These are phyloP conservation scores for Crotalus tigris DNA, from an alignment of 2,113 vertebrate genomes.

Conservation along the genomic window DNA sequence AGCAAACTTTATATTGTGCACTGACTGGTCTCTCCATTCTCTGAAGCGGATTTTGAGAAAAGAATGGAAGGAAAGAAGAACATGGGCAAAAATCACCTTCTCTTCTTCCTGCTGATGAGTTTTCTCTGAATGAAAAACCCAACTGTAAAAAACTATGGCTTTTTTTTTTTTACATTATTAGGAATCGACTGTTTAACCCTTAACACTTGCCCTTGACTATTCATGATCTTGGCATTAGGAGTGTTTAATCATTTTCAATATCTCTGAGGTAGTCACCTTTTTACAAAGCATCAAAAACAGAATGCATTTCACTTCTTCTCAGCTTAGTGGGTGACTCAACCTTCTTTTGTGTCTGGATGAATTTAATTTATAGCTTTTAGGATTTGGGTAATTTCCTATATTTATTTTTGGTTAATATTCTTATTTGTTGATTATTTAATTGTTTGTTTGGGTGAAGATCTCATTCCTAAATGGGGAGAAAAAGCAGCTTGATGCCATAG, in stretches of 20 bases:
- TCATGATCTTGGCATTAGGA: constrained; percentile 25
- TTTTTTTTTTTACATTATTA: not conserved
- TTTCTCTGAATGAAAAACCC: not conserved
- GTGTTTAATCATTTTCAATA: constrained; percentile 28
- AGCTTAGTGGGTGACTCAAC: constrained; percentile 68
- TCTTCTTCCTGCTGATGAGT: not conserved
- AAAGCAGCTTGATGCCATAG: constrained; percentile 69
- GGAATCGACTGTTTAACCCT: not conserved
- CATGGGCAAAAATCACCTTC: not conserved
- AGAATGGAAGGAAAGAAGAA: no score
- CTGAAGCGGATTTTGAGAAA: not conserved
- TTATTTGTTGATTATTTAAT: constrained; percentile 69
- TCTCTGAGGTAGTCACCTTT: constrained; percentile 48
- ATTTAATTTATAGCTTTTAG: constrained; percentile 70
- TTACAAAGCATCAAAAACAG: constrained; percentile 49
- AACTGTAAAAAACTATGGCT: not conserved
- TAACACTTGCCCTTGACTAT: not conserved
- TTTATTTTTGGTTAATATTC: constrained; percentile 63
- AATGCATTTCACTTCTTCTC: constrained; percentile 60
- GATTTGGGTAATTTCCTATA: constrained; percentile 41
- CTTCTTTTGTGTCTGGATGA: constrained; percentile 65
- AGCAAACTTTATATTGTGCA: not conserved
- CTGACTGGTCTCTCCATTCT: not conserved
- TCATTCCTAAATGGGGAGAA: constrained; percentile 42
- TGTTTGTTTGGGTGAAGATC: constrained; percentile 68